Percentiles rank a stretch among this genome's conserved stretches.
Conservation (phyloP, 2,888 invertebrate genomes). For the Brachyptera putata region DNA sequence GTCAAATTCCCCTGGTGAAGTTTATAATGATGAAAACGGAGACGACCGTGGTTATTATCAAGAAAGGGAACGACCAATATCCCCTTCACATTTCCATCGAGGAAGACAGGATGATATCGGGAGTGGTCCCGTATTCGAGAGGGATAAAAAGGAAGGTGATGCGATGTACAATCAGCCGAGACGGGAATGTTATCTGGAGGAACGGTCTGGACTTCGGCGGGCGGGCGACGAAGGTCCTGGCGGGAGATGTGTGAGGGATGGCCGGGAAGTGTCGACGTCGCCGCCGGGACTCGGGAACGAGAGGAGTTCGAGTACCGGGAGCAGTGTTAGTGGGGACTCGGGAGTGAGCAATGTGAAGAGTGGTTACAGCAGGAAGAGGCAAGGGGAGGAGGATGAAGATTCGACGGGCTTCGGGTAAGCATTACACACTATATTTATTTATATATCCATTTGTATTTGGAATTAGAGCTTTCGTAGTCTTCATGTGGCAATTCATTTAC, state of each 20-base stretch:
- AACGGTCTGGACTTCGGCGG: not conserved
- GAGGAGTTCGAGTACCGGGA: not conserved
- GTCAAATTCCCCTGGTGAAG: no score
- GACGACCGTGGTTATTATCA: not conserved
- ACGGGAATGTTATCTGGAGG: not conserved
- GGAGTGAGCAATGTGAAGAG: not conserved
- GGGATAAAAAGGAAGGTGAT: not conserved
- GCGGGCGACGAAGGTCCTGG: not conserved
- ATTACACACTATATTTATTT: not conserved
- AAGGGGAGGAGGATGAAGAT: not conserved
- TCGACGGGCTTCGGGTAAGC: slow-evolving; percentile 4
- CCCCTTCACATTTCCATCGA: not conserved
- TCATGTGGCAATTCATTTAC: no score
- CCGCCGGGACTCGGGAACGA: not conserved
- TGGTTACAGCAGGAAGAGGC: not conserved
- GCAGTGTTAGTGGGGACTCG: not conserved
- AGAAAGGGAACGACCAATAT: no score
- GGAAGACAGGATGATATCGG: not conserved
- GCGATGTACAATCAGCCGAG: not conserved
- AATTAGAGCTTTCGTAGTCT: no score
- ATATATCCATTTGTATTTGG: slow-evolving; percentile 9
- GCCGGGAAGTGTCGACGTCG: not conserved
- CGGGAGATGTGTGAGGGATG: not conserved
- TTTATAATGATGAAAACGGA: no score
- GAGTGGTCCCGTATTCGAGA: not conserved